Evolutionary conservation across 2,888 invertebrate genomes (phyloP).

Genomic region (Eupeodes luniger): DNA sequence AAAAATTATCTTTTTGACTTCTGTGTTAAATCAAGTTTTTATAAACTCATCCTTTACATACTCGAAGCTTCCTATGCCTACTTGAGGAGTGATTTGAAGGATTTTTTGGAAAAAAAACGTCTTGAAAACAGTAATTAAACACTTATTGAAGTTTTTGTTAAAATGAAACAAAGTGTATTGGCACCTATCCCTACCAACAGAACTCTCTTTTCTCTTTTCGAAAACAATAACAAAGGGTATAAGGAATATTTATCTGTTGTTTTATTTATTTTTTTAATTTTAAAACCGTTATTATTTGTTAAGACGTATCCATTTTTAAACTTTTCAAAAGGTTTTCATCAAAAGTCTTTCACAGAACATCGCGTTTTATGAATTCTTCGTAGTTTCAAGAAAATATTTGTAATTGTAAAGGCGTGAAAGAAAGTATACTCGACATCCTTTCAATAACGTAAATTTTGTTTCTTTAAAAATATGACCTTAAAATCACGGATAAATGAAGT

Average conservation of each 20-base stretch:
- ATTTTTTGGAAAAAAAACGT: background rate
- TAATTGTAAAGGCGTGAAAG: slow-evolving; percentile 38
- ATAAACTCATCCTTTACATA: background rate
- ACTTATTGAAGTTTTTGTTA: slow-evolving; percentile 35
- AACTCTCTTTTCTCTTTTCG: slow-evolving; percentile 24
- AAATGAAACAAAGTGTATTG: background rate
- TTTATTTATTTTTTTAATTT: background rate
- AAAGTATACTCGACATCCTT: no score
- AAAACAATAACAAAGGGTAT: background rate
- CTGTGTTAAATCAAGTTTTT: slow-evolving; percentile 24
- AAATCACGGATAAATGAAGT: no score
- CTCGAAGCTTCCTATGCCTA: background rate
- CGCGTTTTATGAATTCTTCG: slow-evolving; percentile 22
- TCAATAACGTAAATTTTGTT: no score
- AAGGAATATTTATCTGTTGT: background rate
- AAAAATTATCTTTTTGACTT: slow-evolving; percentile 48
- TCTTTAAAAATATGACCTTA: no score
- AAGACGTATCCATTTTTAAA: slow-evolving; percentile 1
- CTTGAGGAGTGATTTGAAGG: background rate
- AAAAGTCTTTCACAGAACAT: background rate
- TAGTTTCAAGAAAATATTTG: slow-evolving; percentile 35
- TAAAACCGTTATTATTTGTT: background rate
- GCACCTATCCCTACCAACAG: background rate
- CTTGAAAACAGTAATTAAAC: slow-evolving; percentile 60
- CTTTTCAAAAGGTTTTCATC: slow-evolving; percentile 36